Evolutionary conservation across 2,888 invertebrate species (phyloP).

Genomic region (Dimorphilus gyrociliatus): DNA sequence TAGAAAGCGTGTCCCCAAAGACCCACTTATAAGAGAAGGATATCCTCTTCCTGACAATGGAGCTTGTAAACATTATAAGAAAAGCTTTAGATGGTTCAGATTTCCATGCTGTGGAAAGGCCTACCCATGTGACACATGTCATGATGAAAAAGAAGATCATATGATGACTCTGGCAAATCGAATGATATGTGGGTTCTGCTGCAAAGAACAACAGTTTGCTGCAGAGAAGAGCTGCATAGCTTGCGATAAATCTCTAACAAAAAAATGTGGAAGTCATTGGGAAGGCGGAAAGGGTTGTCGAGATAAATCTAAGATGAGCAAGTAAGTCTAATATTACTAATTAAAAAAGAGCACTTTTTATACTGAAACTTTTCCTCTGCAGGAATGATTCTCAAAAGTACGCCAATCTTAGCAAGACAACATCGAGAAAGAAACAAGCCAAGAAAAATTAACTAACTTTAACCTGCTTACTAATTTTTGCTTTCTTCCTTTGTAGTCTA

Average conservation of each 20-base stretch:
- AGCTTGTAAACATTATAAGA: constrained; percentile 40
- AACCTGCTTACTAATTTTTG: too few relatives aligned
- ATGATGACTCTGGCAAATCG: constrained; percentile 38
- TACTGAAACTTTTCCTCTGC: constrained; percentile 9
- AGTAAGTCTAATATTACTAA: constrained; percentile 15
- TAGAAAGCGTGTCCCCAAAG: constrained; percentile 16
- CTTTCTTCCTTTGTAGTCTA: too few relatives aligned
- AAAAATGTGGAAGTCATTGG: constrained; percentile 33
- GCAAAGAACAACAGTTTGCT: constrained; percentile 37
- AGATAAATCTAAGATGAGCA: constrained; percentile 36
- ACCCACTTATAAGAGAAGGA: constrained; percentile 36
- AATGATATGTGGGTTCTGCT: constrained; percentile 41
- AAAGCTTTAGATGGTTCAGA: constrained; percentile 40
- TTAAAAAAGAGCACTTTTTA: background rate
- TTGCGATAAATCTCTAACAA: constrained; percentile 27
- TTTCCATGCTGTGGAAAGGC: constrained; percentile 40
- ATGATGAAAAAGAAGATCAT: constrained; percentile 35
- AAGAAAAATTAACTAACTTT: too few relatives aligned
- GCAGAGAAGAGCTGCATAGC: constrained; percentile 26
- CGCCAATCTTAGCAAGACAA: constrained; percentile 22
- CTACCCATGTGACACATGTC: constrained; percentile 39
- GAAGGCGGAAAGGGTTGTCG: constrained; percentile 40
- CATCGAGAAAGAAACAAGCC: constrained; percentile 18
- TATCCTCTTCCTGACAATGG: constrained; percentile 37
- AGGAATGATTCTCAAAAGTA: constrained; percentile 28